Base-by-base conservation (phyloP, 2,797 vertebrate genomes). In the Rallus crepitans region DNA sequence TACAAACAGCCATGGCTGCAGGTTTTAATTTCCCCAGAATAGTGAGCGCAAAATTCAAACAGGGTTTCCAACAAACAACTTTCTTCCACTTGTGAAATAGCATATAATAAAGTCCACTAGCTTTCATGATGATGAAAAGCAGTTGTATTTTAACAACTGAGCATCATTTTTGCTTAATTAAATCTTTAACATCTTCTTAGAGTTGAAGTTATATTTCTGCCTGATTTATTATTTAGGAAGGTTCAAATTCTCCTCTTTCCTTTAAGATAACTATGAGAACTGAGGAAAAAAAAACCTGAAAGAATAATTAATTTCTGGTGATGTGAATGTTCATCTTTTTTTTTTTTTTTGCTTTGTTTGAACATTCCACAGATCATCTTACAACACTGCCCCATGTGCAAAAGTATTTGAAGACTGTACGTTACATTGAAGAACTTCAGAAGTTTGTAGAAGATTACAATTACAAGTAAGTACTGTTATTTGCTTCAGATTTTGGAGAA, bases 391-490 rank as follows among this genome's bases (percentile, higher is more conserved):
- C 99, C 40, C 99, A 99, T 14, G 98, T 99, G 89, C 99, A 99
- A 95, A 99, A 99, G 95, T 99, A 99, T 96, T 98, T 99, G 96
- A 98, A 99, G 97, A 99, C 99, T 4, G 99, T 99, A 5, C 99
- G 98, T 79, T 99, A 99, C 97, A 99, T 99, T 23, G 99, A 99
- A 90, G 99, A 99, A 94, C 99, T 99, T 73, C 99, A 99, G 95
- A 99, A 99, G 96, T 99, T 99, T 87, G 99, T 99, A 61, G 99
- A 99, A 94, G 99, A 99, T 6, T 99, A 99, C 97, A 99, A 99
- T 97, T 99, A 99, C 96, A 99, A 99, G 99, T 99, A 97, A 98
- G 99, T 98, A 50, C 13, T 53, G 15, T 55, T 78, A 10, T 79
- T 85, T 83, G 47, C 39, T 87, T 82, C 63, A 53, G 16, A 15